These are phyloP conservation scores for Potorous gilbertii DNA, from an alignment of 2,797 vertebrate species.

Conservation along the genomic window DNA sequence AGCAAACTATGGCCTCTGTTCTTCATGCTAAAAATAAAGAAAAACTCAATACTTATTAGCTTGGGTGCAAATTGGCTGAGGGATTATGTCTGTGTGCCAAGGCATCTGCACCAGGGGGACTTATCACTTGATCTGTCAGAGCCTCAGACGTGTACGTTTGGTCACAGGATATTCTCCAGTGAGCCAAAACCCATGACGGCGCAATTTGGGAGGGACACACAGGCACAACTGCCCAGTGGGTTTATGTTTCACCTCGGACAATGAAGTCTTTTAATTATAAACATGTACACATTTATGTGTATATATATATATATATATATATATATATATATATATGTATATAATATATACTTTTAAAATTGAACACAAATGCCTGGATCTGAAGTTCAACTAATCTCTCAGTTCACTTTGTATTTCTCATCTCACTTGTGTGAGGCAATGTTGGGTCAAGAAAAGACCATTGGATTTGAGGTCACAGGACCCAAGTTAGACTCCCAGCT, in stretches of 20 bases:
- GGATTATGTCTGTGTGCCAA: neutral
- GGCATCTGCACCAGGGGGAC: neutral
- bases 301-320: too few relatives aligned
- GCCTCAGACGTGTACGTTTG: neutral
- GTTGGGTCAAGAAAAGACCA: neutral
- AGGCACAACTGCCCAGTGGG: neutral
- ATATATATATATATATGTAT: too few relatives aligned
- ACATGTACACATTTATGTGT: accelerated
- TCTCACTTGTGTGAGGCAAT: neutral
- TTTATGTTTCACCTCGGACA: neutral
- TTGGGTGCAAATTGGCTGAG: neutral
- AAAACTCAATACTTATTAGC: conserved; percentile 19
- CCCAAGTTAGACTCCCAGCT: neutral
- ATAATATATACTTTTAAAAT: neutral
- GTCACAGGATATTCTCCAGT: neutral
- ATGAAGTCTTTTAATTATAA: neutral
- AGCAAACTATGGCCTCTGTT: conserved; percentile 53
- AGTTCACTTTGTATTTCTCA: neutral
- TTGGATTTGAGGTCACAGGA: neutral
- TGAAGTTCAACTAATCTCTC: neutral
- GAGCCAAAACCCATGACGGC: neutral
- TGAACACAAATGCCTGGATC: neutral
- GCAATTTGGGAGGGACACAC: neutral
- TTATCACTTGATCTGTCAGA: conserved; percentile 15
- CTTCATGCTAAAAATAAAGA: conserved; percentile 51